phyloP scores from a whole-genome alignment of 1,140 invertebrate species.

The Neodiprion fabricii region DNA sequence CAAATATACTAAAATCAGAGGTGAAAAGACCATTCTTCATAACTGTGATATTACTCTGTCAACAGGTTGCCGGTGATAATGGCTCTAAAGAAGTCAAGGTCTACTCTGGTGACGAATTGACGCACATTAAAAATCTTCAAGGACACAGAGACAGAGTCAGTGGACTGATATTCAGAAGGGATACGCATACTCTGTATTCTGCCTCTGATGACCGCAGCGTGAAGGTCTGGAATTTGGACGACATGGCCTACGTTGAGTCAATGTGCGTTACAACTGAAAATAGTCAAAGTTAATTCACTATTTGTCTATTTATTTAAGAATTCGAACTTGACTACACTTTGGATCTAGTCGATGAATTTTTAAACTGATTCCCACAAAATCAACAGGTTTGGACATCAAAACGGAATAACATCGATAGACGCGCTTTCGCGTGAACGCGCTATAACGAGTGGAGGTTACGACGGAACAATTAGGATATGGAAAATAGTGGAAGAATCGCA shows the following conservation, averaged over 20 bases:
- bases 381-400: conserved; percentile 87
- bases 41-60: conserved; percentile 24
- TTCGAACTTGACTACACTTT: background rate
- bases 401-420: conserved; percentile 88
- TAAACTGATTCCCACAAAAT: conserved; percentile 11
- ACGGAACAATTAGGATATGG: conserved; percentile 88
- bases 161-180: conserved; percentile 84
- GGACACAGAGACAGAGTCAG: conserved; percentile 79
- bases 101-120: conserved; percentile 81
- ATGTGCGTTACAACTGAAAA: conserved; percentile 64
- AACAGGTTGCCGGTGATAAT: conserved; percentile 69
- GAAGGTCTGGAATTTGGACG: conserved; percentile 93
- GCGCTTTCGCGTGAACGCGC: conserved; percentile 83
- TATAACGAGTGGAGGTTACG: conserved; percentile 87
- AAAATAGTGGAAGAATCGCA: conserved; percentile 97
- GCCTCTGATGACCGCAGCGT: conserved; percentile 84
- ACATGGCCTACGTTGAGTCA: conserved; percentile 95
- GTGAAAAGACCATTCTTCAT: background rate
- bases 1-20: background rate
- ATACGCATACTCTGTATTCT: conserved; percentile 90
- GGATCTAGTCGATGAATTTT: conserved; percentile 15
- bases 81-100: conserved; percentile 79
- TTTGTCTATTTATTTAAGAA: conserved; percentile 7
- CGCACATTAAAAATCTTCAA: conserved; percentile 81
- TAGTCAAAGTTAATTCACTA: background rate